Conservation (phyloP, 2,797 vertebrate species). For the Ibycter americanus region DNA sequence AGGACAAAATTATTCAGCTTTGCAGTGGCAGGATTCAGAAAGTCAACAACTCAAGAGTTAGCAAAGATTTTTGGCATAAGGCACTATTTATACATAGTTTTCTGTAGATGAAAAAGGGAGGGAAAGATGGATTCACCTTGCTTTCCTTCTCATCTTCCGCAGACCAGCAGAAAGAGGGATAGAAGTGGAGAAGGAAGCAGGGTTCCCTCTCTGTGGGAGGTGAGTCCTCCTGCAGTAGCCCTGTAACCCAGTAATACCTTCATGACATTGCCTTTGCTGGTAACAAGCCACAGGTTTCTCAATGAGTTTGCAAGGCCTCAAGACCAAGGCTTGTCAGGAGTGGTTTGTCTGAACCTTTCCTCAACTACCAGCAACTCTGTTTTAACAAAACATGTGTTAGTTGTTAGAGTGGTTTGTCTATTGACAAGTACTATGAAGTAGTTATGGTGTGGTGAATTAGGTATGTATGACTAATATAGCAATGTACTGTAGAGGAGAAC, state of each 20-base stretch:
- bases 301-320: neutral
- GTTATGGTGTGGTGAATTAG: neutral
- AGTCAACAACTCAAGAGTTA: conserved; percentile 35
- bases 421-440: neutral
- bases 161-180: neutral
- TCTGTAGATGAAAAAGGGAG: neutral
- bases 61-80: neutral
- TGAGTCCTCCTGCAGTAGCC: neutral
- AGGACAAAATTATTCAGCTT: conserved; percentile 58
- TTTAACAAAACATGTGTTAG: neutral
- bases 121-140: neutral
- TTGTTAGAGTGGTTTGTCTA: neutral
- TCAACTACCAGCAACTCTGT: neutral
- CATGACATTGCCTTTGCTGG: neutral
- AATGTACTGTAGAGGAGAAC: neutral
- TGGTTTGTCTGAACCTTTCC: neutral
- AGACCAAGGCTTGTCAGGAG: neutral
- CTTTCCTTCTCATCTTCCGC: neutral
- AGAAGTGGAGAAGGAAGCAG: neutral
- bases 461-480: neutral
- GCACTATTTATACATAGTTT: neutral
- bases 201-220: neutral
- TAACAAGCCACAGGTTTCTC: neutral
- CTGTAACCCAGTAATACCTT: neutral
- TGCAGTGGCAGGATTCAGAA: conserved; percentile 21